phyloP scores from a whole-genome alignment of 2,113 vertebrate genomes.

The Amblyopsis rosae region DNA sequence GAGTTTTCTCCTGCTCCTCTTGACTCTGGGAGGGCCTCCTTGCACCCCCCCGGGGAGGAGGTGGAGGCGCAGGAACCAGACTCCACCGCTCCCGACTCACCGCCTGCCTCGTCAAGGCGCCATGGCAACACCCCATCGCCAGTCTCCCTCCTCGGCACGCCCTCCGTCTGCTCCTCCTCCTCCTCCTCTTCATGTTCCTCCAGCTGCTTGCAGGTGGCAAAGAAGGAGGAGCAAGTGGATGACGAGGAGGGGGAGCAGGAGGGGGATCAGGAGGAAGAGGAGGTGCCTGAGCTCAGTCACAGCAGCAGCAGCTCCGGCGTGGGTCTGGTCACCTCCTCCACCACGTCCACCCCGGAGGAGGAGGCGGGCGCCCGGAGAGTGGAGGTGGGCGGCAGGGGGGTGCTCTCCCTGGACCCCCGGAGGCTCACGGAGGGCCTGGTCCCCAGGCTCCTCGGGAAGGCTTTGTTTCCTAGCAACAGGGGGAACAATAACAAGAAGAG shows the following conservation, averaged over 20 bases:
- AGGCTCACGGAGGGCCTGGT: constrained; percentile 64
- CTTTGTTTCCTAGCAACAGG: constrained; percentile 84
- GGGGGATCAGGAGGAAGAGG: constrained; percentile 66
- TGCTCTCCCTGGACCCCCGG: constrained; percentile 61
- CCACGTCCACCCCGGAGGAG: constrained; percentile 63
- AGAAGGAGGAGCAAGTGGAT: not conserved
- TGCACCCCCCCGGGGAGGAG: not conserved
- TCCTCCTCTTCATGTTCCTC: not conserved
- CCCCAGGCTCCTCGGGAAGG: constrained; percentile 80
- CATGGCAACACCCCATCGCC: constrained; percentile 22
- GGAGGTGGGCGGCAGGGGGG: constrained; percentile 31
- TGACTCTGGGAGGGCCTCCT: constrained; percentile 18
- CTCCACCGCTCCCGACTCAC: constrained; percentile 15
- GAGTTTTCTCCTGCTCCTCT: constrained; percentile 20
- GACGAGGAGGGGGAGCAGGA: constrained; percentile 47
- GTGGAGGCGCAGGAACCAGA: not conserved
- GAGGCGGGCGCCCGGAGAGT: not conserved
- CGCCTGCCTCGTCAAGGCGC: not conserved
- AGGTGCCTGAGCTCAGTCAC: constrained; percentile 64
- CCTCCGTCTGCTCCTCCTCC: not conserved
- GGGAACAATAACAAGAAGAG: constrained; percentile 84
- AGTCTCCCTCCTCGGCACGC: constrained; percentile 4
- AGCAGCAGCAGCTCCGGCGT: constrained; percentile 80
- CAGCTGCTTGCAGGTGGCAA: not conserved
- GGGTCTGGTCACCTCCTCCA: constrained; percentile 80